Evolutionary conservation across 2,113 vertebrate species (phyloP).

Genomic region (Chlamydotis undulata): DNA sequence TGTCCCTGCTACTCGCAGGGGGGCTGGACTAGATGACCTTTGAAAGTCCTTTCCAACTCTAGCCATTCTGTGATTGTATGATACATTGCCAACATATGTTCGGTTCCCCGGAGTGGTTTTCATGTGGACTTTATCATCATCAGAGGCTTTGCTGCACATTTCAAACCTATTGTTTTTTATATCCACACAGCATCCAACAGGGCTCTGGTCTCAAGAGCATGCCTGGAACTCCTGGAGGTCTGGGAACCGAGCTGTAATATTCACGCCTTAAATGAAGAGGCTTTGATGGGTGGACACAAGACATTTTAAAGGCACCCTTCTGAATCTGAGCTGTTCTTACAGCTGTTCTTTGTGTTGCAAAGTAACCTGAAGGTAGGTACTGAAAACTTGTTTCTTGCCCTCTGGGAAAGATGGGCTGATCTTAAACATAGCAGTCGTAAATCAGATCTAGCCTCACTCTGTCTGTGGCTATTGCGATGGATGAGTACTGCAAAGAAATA

Average conservation of each 20-base stretch:
- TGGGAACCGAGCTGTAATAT: accelerated
- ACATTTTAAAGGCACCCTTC: background rate
- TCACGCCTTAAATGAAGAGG: background rate
- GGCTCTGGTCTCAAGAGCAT: background rate
- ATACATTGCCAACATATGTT: background rate
- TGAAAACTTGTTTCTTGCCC: background rate
- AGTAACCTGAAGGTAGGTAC: background rate
- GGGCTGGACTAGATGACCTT: too few species aligned
- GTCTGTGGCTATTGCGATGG: background rate
- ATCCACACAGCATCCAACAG: accelerated
- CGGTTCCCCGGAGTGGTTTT: background rate
- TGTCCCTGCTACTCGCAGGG: too few species aligned
- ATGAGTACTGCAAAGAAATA: background rate
- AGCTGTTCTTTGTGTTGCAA: background rate
- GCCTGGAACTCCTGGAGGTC: background rate
- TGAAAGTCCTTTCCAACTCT: too few species aligned
- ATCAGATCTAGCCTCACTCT: background rate
- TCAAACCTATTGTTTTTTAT: background rate
- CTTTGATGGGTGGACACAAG: background rate
- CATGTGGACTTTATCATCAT: background rate
- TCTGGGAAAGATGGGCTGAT: background rate
- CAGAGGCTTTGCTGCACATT: background rate
- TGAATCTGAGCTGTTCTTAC: background rate
- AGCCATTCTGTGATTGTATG: too few species aligned
- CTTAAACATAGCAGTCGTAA: background rate